A percentile compares a stretch with the other conserved stretches of the same genome.
phyloP scores from a whole-genome alignment of 2,888 invertebrate genomes.

The Drosophila nr. perissopoda region DNA sequence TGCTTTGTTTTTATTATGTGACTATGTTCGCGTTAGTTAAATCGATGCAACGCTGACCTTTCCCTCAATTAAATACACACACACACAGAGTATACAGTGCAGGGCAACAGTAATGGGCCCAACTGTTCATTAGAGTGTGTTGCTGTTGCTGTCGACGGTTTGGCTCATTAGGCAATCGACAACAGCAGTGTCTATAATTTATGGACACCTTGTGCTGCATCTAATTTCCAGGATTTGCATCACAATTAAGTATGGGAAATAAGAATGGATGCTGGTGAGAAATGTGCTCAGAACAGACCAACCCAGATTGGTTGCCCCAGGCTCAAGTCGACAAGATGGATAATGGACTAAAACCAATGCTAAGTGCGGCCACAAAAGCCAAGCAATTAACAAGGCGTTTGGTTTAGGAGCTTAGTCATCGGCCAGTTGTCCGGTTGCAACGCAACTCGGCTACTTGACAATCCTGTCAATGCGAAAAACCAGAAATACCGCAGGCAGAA shows the following conservation, averaged over 20 bases:
- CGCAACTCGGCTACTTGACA: slow-evolving; percentile 47
- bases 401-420: slow-evolving; percentile 50
- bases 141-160: slow-evolving; percentile 40
- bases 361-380: slow-evolving; percentile 62
- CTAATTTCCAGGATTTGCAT: slow-evolving; percentile 67
- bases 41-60: slow-evolving; percentile 76
- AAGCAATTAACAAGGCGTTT: slow-evolving; percentile 75
- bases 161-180: slow-evolving; percentile 55
- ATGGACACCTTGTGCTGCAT: slow-evolving; percentile 51
- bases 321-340: slow-evolving; percentile 13
- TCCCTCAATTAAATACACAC: slow-evolving; percentile 68
- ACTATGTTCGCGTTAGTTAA: slow-evolving; percentile 49
- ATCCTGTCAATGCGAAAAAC: slow-evolving; percentile 53
- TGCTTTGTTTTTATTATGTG: slow-evolving; percentile 34
- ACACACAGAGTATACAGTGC: slow-evolving; percentile 42
- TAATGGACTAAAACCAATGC: slow-evolving; percentile 48
- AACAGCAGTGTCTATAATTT: slow-evolving; percentile 55
- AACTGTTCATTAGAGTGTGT: slow-evolving; percentile 22
- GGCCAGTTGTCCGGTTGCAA: slow-evolving; percentile 25
- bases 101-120: slow-evolving; percentile 49
- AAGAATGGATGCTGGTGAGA: slow-evolving; percentile 10
- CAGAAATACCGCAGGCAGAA: slow-evolving; percentile 57
- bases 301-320: not conserved
- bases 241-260: slow-evolving; percentile 60
- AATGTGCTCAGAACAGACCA: not conserved